A percentile compares a stretch with the other conserved stretches of the same genome.
Conservation (phyloP, 2,888 invertebrate genomes). For the Ischnura elegans region DNA sequence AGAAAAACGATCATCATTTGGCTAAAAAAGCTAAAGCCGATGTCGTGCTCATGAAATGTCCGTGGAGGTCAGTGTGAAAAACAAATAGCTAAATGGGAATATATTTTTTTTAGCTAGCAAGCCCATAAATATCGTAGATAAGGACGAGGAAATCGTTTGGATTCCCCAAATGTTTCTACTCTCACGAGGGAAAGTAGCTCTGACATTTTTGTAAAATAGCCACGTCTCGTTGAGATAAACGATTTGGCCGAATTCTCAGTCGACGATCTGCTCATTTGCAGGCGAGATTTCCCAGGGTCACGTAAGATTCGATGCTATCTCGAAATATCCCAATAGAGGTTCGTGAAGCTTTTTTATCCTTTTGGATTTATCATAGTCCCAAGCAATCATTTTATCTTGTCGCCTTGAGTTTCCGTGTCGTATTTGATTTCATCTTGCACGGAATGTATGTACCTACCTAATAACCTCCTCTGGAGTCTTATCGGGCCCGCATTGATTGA, state of each 20-base stretch:
- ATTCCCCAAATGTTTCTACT: neutral
- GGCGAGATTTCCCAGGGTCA: neutral
- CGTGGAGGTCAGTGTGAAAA: neutral
- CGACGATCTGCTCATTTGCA: neutral
- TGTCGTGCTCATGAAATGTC: neutral
- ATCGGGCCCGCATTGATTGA: too few relatives aligned
- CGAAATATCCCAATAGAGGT: neutral
- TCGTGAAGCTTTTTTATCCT: neutral
- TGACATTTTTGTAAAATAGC: constrained; percentile 7
- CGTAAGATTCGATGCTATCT: neutral
- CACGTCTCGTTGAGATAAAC: neutral
- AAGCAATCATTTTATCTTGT: too few relatives aligned
- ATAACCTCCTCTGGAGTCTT: too few relatives aligned
- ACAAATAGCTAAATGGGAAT: neutral
- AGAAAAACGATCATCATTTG: neutral
- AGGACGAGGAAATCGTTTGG: neutral
- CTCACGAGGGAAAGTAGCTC: neutral
- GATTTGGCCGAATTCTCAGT: neutral
- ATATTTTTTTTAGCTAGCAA: neutral
- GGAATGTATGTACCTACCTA: too few relatives aligned
- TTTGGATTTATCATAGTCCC: too few relatives aligned
- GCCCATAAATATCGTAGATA: neutral
- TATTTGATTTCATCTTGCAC: too few relatives aligned
- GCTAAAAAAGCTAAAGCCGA: neutral
- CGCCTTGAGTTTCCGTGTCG: too few relatives aligned